phyloP scores from a whole-genome alignment of 35 echinoderm and acorn worm species.

The Patiria miniata region DNA sequence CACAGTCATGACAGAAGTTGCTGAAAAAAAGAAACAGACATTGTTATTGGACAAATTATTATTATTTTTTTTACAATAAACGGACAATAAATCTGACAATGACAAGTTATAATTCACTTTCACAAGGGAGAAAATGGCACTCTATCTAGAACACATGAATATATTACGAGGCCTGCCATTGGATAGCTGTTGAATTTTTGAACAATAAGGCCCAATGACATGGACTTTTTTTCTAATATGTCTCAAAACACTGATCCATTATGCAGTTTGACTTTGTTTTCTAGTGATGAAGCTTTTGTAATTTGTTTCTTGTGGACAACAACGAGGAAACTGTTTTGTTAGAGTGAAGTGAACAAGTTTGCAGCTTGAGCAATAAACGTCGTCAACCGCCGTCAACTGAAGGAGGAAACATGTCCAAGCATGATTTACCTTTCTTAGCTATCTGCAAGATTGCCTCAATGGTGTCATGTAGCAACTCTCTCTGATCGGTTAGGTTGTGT shows the following conservation, averaged over 20 bases:
- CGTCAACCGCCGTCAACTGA: not conserved
- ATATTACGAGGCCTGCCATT: too few relatives aligned
- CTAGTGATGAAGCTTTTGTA: not conserved
- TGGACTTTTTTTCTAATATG: too few relatives aligned
- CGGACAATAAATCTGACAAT: too few relatives aligned
- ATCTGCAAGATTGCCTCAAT: slow-evolving; percentile 58
- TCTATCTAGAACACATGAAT: too few relatives aligned
- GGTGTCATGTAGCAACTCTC: slow-evolving; percentile 52
- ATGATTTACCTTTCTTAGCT: slow-evolving; percentile 63
- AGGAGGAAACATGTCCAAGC: not conserved
- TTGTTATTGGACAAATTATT: too few relatives aligned
- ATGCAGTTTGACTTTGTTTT: too few relatives aligned
- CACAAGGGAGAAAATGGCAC: too few relatives aligned
- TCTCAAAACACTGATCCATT: too few relatives aligned
- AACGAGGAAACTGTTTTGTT: not conserved
- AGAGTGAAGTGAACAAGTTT: not conserved
- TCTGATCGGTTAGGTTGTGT: slow-evolving; percentile 52
- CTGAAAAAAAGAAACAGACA: slow-evolving; percentile 36
- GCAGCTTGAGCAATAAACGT: not conserved
- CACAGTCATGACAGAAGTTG: slow-evolving; percentile 49
- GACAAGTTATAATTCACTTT: too few relatives aligned
- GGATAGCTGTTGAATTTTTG: too few relatives aligned
- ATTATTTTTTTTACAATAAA: too few relatives aligned
- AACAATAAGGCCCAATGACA: not conserved
- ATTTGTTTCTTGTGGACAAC: not conserved